phyloP scores from a whole-genome alignment of 2,113 vertebrate species.

The Neotoma lepida region DNA sequence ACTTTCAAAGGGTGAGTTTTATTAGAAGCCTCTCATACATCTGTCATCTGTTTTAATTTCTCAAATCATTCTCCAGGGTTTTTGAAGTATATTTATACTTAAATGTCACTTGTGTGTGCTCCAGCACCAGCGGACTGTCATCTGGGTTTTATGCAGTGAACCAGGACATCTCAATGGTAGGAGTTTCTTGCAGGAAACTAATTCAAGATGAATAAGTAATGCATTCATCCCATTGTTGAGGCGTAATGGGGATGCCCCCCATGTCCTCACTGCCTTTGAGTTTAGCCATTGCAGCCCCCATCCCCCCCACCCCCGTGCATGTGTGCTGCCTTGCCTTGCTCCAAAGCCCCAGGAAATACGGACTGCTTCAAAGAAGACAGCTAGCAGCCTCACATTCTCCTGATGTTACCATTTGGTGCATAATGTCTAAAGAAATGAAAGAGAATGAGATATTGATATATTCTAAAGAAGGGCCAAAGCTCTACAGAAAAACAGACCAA shows the following conservation, averaged over 20 bases:
- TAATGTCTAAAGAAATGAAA: constrained; percentile 63
- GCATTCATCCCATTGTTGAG: not conserved
- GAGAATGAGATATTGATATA: constrained; percentile 53
- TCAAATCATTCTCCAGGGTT: constrained; percentile 18
- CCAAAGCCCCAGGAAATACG: not conserved
- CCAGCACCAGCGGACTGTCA: not conserved
- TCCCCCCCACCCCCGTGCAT: not conserved
- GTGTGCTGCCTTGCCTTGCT: not conserved
- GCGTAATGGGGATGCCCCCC: constrained; percentile 8
- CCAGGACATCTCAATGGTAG: not conserved
- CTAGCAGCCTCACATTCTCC: constrained; percentile 5
- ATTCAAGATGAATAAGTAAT: constrained; percentile 47
- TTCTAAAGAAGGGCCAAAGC: constrained; percentile 48
- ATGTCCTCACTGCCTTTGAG: constrained; percentile 46
- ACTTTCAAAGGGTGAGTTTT: constrained; percentile 76
- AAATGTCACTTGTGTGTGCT: not conserved
- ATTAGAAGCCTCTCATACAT: constrained; percentile 70
- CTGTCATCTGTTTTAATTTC: constrained; percentile 64
- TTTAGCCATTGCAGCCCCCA: not conserved
- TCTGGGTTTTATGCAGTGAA: not conserved
- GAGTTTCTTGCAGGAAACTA: constrained; percentile 13
- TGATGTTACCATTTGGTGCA: constrained; percentile 41
- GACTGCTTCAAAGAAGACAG: constrained; percentile 48
- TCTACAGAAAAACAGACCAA: constrained; percentile 44
- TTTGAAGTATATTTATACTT: constrained; percentile 41